Conservation (phyloP, 1,140 invertebrate genomes). For the Ostrea denselamellosa region DNA sequence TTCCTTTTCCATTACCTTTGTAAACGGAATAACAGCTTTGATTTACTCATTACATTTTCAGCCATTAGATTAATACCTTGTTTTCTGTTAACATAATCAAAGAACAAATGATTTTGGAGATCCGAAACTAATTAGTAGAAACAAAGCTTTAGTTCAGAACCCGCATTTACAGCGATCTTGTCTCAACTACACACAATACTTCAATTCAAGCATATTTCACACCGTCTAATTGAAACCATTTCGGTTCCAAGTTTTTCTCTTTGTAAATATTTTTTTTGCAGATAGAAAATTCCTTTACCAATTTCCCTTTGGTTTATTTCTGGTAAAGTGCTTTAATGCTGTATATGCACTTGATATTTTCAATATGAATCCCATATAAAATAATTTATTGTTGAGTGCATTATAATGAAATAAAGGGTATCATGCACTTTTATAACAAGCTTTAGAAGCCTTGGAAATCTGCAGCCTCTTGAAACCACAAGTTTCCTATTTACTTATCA, state of each 20-base stretch:
- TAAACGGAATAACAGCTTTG: not conserved
- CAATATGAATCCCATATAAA: not conserved
- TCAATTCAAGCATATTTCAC: conserved; percentile 19
- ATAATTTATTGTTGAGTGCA: not conserved
- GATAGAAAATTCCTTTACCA: not conserved
- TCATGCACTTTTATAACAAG: not conserved
- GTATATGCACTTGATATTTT: not conserved
- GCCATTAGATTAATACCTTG: conserved; percentile 1
- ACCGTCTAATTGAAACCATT: conserved; percentile 11
- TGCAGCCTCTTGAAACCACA: not conserved
- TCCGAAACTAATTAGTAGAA: conserved; percentile 2
- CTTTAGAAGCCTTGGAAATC: not conserved
- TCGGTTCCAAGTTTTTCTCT: conserved; percentile 17
- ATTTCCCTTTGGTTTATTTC: not conserved
- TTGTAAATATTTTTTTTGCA: not conserved
- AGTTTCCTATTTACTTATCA: conserved; percentile 26
- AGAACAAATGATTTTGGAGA: conserved; percentile 21
- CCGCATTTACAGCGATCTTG: not conserved
- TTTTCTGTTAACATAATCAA: conserved; percentile 38
- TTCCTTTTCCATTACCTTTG: not conserved
- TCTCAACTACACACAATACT: not conserved
- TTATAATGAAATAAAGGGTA: not conserved
- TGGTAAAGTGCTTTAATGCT: not conserved
- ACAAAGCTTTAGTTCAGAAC: not conserved
- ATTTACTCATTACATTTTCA: not conserved